Conservation (phyloP, 1,140 invertebrate genomes). For the Dendroctonus ponderosae region DNA sequence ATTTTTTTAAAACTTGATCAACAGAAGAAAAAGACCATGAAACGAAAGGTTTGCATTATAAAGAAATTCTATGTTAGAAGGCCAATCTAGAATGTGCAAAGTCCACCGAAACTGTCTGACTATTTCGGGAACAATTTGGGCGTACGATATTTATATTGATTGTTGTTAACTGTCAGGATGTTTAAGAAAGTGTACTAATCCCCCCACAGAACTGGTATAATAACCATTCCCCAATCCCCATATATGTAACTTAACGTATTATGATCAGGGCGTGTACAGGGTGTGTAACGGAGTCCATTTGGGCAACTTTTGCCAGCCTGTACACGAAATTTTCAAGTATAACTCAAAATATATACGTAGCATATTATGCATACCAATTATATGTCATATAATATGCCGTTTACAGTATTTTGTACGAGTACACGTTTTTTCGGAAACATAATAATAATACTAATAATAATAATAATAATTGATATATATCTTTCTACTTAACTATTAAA, state of each 20-base stretch:
- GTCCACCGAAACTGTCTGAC: slow-evolving; percentile 15
- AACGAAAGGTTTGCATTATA: slow-evolving; percentile 5
- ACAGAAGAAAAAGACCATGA: slow-evolving; percentile 1
- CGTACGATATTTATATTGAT: slow-evolving; percentile 33
- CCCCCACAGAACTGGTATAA: neutral
- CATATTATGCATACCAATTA: slow-evolving; percentile 32
- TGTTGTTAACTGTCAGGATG: slow-evolving; percentile 43
- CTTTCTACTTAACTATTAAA: slow-evolving; percentile 51
- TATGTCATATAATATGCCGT: slow-evolving; percentile 39
- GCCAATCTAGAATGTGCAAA: slow-evolving; percentile 7
- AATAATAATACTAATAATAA: slow-evolving; percentile 45
- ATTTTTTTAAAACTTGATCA: neutral
- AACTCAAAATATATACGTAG: slow-evolving; percentile 45
- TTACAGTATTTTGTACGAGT: slow-evolving; percentile 51
- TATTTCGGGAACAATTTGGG: slow-evolving; percentile 24
- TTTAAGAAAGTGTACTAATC: slow-evolving; percentile 30
- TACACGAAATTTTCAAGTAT: slow-evolving; percentile 32
- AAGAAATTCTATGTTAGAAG: slow-evolving; percentile 11
- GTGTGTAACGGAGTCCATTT: neutral
- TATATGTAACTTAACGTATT: slow-evolving; percentile 8
- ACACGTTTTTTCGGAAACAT: slow-evolving; percentile 51
- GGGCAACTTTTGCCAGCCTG: no score
- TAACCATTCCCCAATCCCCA: slow-evolving; percentile 8
- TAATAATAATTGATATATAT: slow-evolving; percentile 49
- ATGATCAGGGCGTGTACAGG: neutral